phyloP scores from a whole-genome alignment of 2,797 vertebrate genomes.

The Furcifer pardalis region DNA sequence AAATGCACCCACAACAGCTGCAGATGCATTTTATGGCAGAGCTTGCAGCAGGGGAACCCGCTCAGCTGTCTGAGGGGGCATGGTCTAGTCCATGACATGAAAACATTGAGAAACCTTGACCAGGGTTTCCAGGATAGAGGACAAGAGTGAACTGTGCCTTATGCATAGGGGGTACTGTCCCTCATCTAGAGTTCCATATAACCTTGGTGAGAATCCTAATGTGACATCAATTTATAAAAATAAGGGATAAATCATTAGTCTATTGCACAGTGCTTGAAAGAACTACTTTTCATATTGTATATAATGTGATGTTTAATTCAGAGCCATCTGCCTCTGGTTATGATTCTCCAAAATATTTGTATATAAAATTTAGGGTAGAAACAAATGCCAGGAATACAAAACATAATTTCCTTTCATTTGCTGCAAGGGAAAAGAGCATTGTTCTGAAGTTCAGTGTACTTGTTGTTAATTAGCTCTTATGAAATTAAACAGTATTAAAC shows the following conservation, averaged over 20 bases:
- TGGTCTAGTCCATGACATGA: too few relatives aligned
- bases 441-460: neutral
- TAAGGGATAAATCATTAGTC: neutral
- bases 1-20: too few relatives aligned
- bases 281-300: constrained; percentile 8
- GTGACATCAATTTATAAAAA: neutral
- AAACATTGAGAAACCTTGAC: too few relatives aligned
- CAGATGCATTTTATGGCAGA: too few relatives aligned
- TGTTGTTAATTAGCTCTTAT: constrained; percentile 12
- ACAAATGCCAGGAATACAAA: constrained; percentile 21
- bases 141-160: too few relatives aligned
- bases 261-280: neutral
- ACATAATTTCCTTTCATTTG: neutral
- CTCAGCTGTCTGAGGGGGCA: too few relatives aligned
- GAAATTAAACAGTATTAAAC: constrained; percentile 35
- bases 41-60: too few relatives aligned
- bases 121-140: too few relatives aligned
- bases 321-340: constrained; percentile 29
- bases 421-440: constrained; percentile 19
- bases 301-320: constrained; percentile 7
- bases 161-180: too few relatives aligned
- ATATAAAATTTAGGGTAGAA: neutral
- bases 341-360: constrained; percentile 23
- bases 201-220: too few relatives aligned
- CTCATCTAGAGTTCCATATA: too few relatives aligned